Percentiles rank a stretch among this genome's conserved stretches.
These are phyloP conservation scores for Saguinus midas DNA, from an alignment of 2,113 vertebrate genomes.

Conservation along the genomic window DNA sequence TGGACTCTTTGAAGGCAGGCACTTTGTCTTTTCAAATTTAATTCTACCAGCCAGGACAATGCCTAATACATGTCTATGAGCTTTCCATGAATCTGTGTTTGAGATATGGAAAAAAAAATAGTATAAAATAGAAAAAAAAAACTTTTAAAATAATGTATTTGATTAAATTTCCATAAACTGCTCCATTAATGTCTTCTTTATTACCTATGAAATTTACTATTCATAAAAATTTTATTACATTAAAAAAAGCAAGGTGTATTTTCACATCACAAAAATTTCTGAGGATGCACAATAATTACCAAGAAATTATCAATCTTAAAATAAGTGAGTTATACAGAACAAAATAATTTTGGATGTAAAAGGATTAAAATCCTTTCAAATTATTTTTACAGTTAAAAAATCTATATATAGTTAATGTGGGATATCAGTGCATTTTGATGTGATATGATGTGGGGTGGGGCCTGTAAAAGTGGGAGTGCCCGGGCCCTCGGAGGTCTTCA, in stretches of 20 bases:
- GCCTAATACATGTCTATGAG: background rate
- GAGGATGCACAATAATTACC: background rate
- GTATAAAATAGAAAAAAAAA: background rate
- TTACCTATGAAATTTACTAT: constrained; percentile 15
- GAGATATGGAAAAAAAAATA: background rate
- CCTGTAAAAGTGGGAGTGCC: background rate
- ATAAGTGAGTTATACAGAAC: background rate
- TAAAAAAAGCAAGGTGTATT: background rate
- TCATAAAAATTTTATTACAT: constrained; percentile 3
- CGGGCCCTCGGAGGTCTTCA: background rate
- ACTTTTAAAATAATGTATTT: background rate
- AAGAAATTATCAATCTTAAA: background rate
- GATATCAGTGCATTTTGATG: background rate
- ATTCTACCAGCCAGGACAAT: background rate
- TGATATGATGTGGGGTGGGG: background rate
- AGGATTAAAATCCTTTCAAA: constrained; percentile 15
- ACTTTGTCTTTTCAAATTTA: constrained; percentile 7
- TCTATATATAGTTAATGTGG: background rate
- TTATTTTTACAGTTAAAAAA: constrained; percentile 36
- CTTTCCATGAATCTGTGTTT: background rate
- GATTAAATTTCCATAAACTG: background rate
- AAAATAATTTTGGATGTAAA: constrained; percentile 31
- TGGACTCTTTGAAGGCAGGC: background rate
- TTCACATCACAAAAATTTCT: constrained; percentile 42
- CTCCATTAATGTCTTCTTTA: background rate